phyloP scores from a whole-genome alignment of 2,888 invertebrate species.

The Tridacna crocea region DNA sequence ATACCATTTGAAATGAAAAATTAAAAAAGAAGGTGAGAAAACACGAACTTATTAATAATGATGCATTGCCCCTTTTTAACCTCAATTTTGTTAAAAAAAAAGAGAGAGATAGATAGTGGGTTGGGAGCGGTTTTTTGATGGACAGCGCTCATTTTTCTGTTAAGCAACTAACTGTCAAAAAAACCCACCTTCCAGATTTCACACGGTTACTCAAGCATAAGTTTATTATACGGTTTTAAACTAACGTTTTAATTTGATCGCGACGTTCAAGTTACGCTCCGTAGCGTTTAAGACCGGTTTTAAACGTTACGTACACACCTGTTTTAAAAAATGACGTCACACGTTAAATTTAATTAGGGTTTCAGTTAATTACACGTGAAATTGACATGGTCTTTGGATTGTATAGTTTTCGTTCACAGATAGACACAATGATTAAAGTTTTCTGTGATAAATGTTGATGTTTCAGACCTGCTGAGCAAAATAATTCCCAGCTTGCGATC shows the following conservation, averaged over 20 bases:
- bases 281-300: conserved; percentile 10
- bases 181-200: conserved; percentile 5
- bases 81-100: not conserved
- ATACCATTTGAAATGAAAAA: too few relatives aligned
- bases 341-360: conserved; percentile 4
- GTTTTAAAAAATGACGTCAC: conserved; percentile 26
- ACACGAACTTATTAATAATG: too few relatives aligned
- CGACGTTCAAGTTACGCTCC: conserved; percentile 4
- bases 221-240: conserved; percentile 7
- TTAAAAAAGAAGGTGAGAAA: too few relatives aligned
- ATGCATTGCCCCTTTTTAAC: too few relatives aligned
- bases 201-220: conserved; percentile 11
- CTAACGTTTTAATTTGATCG: not conserved
- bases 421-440: not conserved
- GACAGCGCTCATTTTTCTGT: conserved; percentile 5
- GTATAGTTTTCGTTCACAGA: not conserved
- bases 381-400: not conserved
- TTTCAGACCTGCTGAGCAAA: not conserved
- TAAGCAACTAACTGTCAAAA: conserved; percentile 23
- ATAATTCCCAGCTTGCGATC: not conserved
- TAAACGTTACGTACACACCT: conserved; percentile 10
- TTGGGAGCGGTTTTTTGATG: conserved; percentile 20
- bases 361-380: not conserved
- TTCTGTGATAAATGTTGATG: not conserved
- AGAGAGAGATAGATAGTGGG: not conserved